These are phyloP conservation scores for Picathartes gymnocephalus DNA, from an alignment of 2,113 vertebrate genomes.

Conservation along the genomic window DNA sequence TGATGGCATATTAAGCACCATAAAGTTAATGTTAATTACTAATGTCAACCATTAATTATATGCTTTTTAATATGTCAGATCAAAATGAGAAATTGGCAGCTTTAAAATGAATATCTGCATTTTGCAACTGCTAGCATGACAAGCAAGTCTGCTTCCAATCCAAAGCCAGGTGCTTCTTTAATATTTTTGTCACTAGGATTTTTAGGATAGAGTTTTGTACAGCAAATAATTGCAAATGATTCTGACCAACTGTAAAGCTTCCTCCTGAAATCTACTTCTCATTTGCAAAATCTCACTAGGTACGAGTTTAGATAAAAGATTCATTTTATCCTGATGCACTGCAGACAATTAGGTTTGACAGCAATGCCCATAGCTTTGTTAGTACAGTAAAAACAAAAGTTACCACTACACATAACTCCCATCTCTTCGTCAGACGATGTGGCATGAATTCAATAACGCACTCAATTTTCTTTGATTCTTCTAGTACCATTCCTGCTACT, in stretches of 20 bases:
- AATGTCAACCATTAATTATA: conserved; percentile 81
- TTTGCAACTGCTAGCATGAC: conserved; percentile 59
- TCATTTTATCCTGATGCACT: conserved; percentile 8
- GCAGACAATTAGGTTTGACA: conserved; percentile 49
- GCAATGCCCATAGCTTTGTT: conserved; percentile 57
- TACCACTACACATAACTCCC: conserved; percentile 50
- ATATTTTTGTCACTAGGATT: background rate
- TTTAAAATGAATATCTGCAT: conserved; percentile 64
- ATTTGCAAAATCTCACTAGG: conserved; percentile 10
- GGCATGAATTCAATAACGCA: conserved; percentile 70
- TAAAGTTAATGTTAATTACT: conserved; percentile 82
- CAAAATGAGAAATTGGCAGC: conserved; percentile 73
- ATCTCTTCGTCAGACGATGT: conserved; percentile 66
- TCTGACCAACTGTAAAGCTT: background rate
- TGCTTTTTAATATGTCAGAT: conserved; percentile 78
- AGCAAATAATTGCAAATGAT: conserved; percentile 9
- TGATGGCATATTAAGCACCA: conserved; percentile 78
- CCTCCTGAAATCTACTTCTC: background rate
- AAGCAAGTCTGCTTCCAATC: conserved; percentile 52
- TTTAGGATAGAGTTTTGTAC: background rate
- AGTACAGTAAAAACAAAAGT: conserved; percentile 64
- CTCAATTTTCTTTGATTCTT: conserved; percentile 74
- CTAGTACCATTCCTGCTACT: conserved; percentile 65
- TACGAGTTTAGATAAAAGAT: background rate
- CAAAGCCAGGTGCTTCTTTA: conserved; percentile 35